A percentile compares a stretch with the other conserved stretches of the same genome.
Evolutionary conservation across 1,140 invertebrate genomes (phyloP).

Genomic region (Drosophila virilis): DNA sequence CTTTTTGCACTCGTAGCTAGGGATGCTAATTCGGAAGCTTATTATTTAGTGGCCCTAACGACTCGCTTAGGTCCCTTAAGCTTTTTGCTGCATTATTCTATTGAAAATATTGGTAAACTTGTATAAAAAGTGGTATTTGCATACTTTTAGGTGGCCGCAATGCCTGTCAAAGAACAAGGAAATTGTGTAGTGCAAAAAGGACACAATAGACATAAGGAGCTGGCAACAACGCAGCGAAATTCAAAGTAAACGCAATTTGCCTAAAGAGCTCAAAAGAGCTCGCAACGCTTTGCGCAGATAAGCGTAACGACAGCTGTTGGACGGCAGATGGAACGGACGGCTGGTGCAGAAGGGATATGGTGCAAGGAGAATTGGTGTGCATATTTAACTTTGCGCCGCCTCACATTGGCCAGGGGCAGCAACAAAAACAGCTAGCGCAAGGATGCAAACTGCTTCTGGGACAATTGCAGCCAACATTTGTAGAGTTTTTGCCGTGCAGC

Average conservation of each 20-base stretch:
- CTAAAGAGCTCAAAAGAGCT: conserved; percentile 59
- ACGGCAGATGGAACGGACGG: conserved; percentile 4
- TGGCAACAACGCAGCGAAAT: conserved; percentile 13
- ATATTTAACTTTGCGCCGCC: conserved; percentile 58
- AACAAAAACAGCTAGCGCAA: conserved; percentile 27
- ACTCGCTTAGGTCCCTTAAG: neutral
- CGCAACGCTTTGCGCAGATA: conserved; percentile 62
- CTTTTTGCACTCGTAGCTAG: too few relatives aligned
- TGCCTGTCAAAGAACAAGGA: conserved; percentile 1
- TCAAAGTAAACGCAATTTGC: conserved; percentile 58
- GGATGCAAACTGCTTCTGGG: conserved; percentile 43
- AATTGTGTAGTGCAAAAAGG: conserved; percentile 18
- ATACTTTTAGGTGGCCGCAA: neutral
- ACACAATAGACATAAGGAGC: neutral
- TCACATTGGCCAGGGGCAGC: conserved; percentile 20
- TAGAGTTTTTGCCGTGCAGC: conserved; percentile 13
- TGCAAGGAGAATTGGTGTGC: conserved; percentile 26
- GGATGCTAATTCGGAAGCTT: too few relatives aligned
- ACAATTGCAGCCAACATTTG: conserved; percentile 73
- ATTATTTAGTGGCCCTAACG: neutral
- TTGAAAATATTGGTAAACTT: conserved; percentile 1
- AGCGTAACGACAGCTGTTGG: conserved; percentile 60
- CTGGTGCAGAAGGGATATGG: neutral
- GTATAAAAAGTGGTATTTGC: conserved; percentile 1
- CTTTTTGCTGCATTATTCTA: neutral